Evolutionary conservation across 2,888 invertebrate genomes (phyloP), one percentile per base, ranked within the genome.

Genomic region (Eurytoma californica): DNA sequence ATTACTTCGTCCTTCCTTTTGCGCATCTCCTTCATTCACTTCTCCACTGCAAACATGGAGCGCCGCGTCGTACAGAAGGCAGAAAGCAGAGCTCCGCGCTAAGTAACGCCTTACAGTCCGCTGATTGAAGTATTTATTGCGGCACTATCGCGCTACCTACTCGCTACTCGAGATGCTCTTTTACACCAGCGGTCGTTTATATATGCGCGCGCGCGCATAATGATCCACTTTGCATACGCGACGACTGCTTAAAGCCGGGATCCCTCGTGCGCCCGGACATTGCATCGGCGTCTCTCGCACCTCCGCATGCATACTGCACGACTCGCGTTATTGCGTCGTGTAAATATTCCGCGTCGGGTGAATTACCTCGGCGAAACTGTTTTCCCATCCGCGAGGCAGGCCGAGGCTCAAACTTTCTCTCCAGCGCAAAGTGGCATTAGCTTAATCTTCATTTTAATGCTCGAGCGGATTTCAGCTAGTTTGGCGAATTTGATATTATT

Each of bases 201-300:
- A n/a, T 57, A 12, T 12, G 20, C 3, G 39, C 12, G 83, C 12
- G 83, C 85, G 82, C 84, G 83, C 86, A 86, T 88, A 89, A 88
- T 88, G 88, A 89, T 87, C 86, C 86, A 85, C 85, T 89, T 88
- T 88, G 88, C 88, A 88, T 87, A 83, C 7, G 30, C 85, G 81
- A 53, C 28, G 20, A 47, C 75, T 65, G 69, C 74, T 75, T 74
- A 79, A 73, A 63, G 63, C 49, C 60, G 70, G 49, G 58, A 63
- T 53, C n/a, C 28, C 63, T 39, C 30, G 30, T 30, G 20, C 30
- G 30, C 9, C 20, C 53, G 28, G 51, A 61, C 28, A 53, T 51
- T 18, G 24, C 47, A 60, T 72, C 57, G 70, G 28, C 24, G 28
- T 60, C 61, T 72, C 61, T 70, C 39, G 47, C 60, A 60, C 55